Conservation (phyloP, 2,888 invertebrate genomes). For the Mylabris sibirica region DNA sequence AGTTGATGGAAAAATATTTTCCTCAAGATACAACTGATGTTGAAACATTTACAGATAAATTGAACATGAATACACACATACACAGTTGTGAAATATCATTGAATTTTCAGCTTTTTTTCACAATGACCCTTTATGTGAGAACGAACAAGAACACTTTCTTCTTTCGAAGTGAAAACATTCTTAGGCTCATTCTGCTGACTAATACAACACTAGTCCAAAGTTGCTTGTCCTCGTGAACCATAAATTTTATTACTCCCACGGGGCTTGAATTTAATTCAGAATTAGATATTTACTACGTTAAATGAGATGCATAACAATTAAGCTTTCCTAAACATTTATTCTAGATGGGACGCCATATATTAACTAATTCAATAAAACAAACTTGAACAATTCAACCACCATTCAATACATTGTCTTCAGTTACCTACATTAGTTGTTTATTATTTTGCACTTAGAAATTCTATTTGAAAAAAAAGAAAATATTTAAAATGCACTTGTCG, state of each 20-base stretch:
- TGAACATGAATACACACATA: neutral
- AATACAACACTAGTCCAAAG: constrained; percentile 24
- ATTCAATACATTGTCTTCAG: constrained; percentile 13
- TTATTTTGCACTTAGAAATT: no score
- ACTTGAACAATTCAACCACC: constrained; percentile 1
- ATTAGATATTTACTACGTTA: constrained; percentile 37
- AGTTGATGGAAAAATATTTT: constrained; percentile 36
- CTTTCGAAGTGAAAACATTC: constrained; percentile 7
- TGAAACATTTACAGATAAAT: constrained; percentile 10
- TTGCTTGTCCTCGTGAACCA: constrained; percentile 38
- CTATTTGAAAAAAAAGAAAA: no score
- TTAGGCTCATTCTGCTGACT: constrained; percentile 30
- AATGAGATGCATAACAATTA: constrained; percentile 40
- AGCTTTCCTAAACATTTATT: constrained; percentile 30
- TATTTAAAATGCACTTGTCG: neutral
- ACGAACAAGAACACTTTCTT: neutral
- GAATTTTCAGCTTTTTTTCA: neutral
- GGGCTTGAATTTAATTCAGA: constrained; percentile 35
- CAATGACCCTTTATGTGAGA: neutral
- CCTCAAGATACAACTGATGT: constrained; percentile 31
- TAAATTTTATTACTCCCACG: constrained; percentile 37
- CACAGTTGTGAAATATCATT: neutral
- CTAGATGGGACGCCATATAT: constrained; percentile 25
- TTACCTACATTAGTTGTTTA: no score
- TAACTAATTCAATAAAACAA: constrained; percentile 26